Conservation (phyloP, 1,140 invertebrate genomes). For the Tetraneura akinire region DNA sequence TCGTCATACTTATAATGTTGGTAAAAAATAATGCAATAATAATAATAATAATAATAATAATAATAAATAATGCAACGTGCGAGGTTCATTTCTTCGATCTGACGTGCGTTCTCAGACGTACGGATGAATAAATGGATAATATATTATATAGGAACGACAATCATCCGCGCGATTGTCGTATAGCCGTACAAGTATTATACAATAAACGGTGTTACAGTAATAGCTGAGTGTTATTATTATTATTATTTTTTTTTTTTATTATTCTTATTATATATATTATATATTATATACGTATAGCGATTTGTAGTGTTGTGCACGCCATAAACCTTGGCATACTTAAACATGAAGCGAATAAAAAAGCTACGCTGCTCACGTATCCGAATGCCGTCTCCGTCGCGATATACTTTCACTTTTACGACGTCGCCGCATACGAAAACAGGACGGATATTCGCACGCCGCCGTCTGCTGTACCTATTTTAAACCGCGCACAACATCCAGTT, state of each 20-base stretch:
- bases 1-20: too few relatives aligned
- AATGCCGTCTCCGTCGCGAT: background rate
- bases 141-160: too few relatives aligned
- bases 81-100: conserved; percentile 4
- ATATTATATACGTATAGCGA: background rate
- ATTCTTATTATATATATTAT: background rate
- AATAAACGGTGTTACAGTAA: too few relatives aligned
- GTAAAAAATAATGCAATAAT: too few relatives aligned
- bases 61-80: too few relatives aligned
- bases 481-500: background rate
- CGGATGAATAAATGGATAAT: too few relatives aligned
- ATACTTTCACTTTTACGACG: conserved; percentile 50
- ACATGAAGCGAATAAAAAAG: conserved; percentile 34
- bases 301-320: background rate
- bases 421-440: background rate
- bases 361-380: conserved; percentile 43
- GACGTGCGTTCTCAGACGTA: conserved; percentile 10
- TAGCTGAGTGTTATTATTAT: background rate
- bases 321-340: conserved; percentile 51
- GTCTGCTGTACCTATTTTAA: conserved; percentile 29
- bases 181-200: too few relatives aligned
- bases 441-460: conserved; percentile 31
- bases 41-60: too few relatives aligned
- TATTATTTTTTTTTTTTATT: conserved; percentile 16
- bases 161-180: background rate